Base-by-base conservation (phyloP, 2,888 invertebrate genomes). In the Mayetiola destructor region DNA sequence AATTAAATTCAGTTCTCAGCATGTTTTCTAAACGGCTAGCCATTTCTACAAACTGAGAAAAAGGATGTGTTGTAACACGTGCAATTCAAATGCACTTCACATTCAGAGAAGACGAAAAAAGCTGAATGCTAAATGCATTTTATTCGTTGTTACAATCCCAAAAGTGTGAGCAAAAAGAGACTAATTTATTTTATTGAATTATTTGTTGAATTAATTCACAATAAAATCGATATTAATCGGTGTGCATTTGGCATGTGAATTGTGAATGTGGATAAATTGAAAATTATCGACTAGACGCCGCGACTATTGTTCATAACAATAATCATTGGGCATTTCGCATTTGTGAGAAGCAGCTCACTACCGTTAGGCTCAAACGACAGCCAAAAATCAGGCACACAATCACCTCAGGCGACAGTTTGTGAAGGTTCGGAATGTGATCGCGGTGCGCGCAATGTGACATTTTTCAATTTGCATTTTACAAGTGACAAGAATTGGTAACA, bases 161-260 rank as follows among this genome's bases (percentile, higher is more conserved):
- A n/a, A n/a, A n/a, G n/a, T n/a, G n/a, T n/a, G n/a, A n/a, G n/a
- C n/a, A n/a, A n/a, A n/a, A 39, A 42, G 23, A 42, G 42, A 42
- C 42, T 42, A 42, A 42, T 42, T 42, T 42, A 42, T 42, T n/a
- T 42, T 42, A 42, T 42, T 42, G 42, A 20, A 39, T 39, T 39
- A 39, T 39, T 39, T 39, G 42, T 42, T 42, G 23, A 42, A 42
- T 42, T 42, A 42, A 42, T 42, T 12, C 23, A 42, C 42, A 42
- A 42, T 42, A 23, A 42, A 42, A 42, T 42, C 14, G 42, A 2
- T 23, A 23, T 23, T 42, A 42, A 42, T 42, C 12, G 21, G 14
- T 21, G 3, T 5, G n/a, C n/a, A n/a, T n/a, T n/a, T n/a, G n/a
- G n/a, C n/a, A n/a, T n/a, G n/a, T n/a, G n/a, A n/a, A n/a, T n/a